These are phyloP conservation scores for Polietes domitor DNA, from an alignment of 2,888 invertebrate species.

Conservation along the genomic window DNA sequence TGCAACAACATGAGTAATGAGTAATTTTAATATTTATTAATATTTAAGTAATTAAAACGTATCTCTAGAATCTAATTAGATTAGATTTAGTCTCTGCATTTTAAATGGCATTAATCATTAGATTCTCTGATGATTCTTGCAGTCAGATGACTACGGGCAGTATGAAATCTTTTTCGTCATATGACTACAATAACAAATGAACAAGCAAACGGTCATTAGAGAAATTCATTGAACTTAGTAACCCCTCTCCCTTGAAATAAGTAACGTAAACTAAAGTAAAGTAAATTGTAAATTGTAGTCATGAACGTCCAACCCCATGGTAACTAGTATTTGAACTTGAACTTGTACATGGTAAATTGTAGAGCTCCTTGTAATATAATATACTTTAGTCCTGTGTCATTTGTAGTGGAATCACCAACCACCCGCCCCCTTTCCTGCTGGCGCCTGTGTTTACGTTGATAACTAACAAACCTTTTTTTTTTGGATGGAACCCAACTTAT, in stretches of 20 bases:
- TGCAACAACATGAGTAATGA: not conserved
- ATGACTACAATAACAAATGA: conserved; percentile 62
- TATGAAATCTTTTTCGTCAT: conserved; percentile 67
- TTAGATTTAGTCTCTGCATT: conserved; percentile 39
- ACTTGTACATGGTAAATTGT: conserved; percentile 11
- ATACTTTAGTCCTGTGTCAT: not conserved
- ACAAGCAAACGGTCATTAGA: conserved; percentile 4
- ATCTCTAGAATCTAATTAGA: not conserved
- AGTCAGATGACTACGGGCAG: conserved; percentile 67
- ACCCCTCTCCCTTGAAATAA: not conserved
- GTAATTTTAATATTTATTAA: not conserved
- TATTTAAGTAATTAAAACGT: not conserved
- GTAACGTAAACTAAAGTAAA: conserved; percentile 3
- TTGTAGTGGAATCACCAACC: not conserved
- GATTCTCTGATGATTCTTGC: conserved; percentile 66
- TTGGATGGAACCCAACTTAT: conserved; percentile 62
- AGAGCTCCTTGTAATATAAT: not conserved
- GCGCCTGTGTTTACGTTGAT: not conserved
- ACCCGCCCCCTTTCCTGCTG: conserved; percentile 9
- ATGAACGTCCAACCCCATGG: not conserved
- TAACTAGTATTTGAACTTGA: no score
- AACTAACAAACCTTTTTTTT: conserved; percentile 3
- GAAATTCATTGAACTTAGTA: conserved; percentile 24
- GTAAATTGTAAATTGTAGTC: conserved; percentile 24
- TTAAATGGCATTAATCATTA: conserved; percentile 59